A percentile compares a stretch with the other conserved stretches of the same genome.
Conservation (phyloP, 2,888 invertebrate species). For the Synergus itoensis region DNA sequence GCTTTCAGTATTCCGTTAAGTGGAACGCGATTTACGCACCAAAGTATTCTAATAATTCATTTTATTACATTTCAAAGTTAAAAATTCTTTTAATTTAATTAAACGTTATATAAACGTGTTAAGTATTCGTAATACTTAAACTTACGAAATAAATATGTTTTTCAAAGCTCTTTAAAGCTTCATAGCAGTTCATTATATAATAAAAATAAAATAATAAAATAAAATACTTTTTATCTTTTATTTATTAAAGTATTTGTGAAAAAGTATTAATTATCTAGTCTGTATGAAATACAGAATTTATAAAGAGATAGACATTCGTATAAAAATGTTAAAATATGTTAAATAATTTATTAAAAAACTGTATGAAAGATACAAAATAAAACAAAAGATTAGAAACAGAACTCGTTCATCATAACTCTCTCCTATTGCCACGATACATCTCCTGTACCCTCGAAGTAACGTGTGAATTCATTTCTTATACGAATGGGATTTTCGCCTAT, state of each 20-base stretch:
- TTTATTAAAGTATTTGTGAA: not conserved
- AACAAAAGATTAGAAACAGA: not conserved
- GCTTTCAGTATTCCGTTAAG: not conserved
- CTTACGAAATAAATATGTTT: not conserved
- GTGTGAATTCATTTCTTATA: not conserved
- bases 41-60: no score
- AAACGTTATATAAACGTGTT: not conserved
- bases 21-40: no score
- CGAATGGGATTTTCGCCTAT: not conserved
- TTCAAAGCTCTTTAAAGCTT: not conserved
- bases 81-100: no score
- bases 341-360: not conserved
- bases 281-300: not conserved
- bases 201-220: no score
- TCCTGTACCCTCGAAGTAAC: slow-evolving; percentile 7
- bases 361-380: not conserved
- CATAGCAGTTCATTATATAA: not conserved
- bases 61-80: no score
- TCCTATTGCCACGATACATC: slow-evolving; percentile 14
- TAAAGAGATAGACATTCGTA: not conserved
- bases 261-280: not conserved
- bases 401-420: slow-evolving; percentile 6
- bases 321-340: not conserved
- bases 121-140: not conserved
- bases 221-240: not conserved